Evolutionary conservation across 2,888 invertebrate genomes (phyloP).

Genomic region (Escarpia spicata): DNA sequence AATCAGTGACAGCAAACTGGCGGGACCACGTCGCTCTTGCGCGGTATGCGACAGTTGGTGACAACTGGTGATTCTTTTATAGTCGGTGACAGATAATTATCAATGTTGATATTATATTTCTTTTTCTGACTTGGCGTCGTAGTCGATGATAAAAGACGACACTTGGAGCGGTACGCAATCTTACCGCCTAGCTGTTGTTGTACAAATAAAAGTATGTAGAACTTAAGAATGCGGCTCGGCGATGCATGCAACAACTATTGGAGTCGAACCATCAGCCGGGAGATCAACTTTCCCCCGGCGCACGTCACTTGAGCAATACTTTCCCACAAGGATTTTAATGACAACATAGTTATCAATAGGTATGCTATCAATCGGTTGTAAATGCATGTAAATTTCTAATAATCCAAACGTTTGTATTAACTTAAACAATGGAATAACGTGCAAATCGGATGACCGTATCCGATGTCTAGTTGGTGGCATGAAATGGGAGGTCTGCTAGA

Average conservation of each 20-base stretch:
- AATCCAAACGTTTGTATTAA: neutral
- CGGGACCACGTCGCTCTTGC: neutral
- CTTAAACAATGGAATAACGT: neutral
- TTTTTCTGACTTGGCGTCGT: neutral
- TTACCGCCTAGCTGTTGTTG: neutral
- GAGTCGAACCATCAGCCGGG: neutral
- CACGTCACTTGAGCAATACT: no score
- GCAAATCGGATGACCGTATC: neutral
- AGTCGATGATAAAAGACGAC: neutral
- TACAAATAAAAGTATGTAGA: neutral
- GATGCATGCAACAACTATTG: neutral
- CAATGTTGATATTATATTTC: neutral
- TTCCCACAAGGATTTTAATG: no score
- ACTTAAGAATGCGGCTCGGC: neutral
- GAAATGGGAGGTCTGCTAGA: neutral
- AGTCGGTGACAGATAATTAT: neutral
- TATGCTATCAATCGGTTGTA: neutral
- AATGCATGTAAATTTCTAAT: neutral
- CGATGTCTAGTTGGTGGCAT: neutral
- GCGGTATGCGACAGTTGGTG: neutral
- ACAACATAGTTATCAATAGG: neutral
- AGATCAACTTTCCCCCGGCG: neutral
- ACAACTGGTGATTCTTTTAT: neutral
- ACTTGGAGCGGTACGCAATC: no score
- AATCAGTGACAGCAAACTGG: neutral